These are phyloP conservation scores for Plecotus auritus DNA, from an alignment of 2,113 vertebrate genomes.

Conservation along the genomic window DNA sequence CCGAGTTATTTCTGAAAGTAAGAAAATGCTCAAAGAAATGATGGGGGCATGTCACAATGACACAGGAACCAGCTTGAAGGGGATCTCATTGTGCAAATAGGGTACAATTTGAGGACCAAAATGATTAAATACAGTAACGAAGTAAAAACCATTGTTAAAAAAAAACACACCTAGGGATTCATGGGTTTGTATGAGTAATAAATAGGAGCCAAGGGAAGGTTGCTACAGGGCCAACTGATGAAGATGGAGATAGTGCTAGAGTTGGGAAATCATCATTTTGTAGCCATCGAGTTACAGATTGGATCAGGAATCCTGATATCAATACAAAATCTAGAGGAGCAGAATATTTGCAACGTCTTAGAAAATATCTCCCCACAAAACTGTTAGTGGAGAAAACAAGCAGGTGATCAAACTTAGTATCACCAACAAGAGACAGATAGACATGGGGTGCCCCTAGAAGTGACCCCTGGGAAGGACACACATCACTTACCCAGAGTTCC, in stretches of 20 bases:
- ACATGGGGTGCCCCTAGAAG: not conserved
- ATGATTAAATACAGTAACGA: not conserved
- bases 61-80: not conserved
- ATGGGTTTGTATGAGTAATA: not conserved
- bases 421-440: not conserved
- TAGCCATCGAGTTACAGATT: not conserved
- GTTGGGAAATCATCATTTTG: not conserved
- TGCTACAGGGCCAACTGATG: not conserved
- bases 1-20: not conserved
- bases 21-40: not conserved
- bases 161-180: not conserved
- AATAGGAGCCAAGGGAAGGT: not conserved
- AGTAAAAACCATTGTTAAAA: not conserved
- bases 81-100: not conserved
- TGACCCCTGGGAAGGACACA: not conserved
- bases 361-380: not conserved
- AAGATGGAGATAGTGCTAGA: not conserved
- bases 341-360: not conserved
- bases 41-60: not conserved
- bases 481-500: not conserved
- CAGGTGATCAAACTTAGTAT: not conserved
- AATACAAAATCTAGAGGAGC: not conserved
- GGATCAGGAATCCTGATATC: not conserved
- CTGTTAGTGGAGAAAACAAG: not conserved
- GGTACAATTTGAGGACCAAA: not conserved